Base-by-base conservation (phyloP, 2,113 vertebrate species). In the Butorides virescens region DNA sequence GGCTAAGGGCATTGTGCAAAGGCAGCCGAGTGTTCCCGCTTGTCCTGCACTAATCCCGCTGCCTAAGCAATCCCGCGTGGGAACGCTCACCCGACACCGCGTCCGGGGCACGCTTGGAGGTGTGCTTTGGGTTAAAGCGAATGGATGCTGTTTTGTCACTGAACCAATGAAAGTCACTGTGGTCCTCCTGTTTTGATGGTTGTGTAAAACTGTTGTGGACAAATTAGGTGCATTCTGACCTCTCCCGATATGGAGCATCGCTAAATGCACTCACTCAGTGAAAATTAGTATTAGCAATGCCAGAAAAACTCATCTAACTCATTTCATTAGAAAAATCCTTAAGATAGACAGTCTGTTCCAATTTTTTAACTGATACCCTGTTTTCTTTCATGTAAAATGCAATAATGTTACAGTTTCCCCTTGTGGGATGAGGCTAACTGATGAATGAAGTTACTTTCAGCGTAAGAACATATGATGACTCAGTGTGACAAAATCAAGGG, bases 81-180 rank as follows among this genome's bases (percentile, higher is more conserved):
- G 9, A 68, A 30, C 36, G 25, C 30, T 84, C 59, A 52, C 22
- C 12, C 71, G 29, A 27, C 30, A 27, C 5, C 1, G 0, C n/a
- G 32, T 87, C 34, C 17, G 2, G 47, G 46, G 37, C 50, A 21
- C 1, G 1, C 27, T 61, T n/a, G 17, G 29, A 82, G 49, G 17
- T 18, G 15, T 77, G 19, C 39, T 79, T 88, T 22, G 29, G 27
- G 20, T 73, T 83, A 32, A 88, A 87, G 65, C 7, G 32, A 86
- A 10, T 29, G 44, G 49, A 25, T 59, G 15, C 13, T 22, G 1
- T 85, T 92, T 91, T 91, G 84, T 55, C 65, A 12, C 17, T 32
- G 52, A 88, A 63, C 26, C 13, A 72, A 0, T 2, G 5, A 75
- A 90, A 18, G 18, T 59, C 2, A 0, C 62, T 59, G 26, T 44